These are phyloP conservation scores for Lacerta bilineata DNA, from an alignment of 2,797 vertebrate genomes.

Conservation along the genomic window DNA sequence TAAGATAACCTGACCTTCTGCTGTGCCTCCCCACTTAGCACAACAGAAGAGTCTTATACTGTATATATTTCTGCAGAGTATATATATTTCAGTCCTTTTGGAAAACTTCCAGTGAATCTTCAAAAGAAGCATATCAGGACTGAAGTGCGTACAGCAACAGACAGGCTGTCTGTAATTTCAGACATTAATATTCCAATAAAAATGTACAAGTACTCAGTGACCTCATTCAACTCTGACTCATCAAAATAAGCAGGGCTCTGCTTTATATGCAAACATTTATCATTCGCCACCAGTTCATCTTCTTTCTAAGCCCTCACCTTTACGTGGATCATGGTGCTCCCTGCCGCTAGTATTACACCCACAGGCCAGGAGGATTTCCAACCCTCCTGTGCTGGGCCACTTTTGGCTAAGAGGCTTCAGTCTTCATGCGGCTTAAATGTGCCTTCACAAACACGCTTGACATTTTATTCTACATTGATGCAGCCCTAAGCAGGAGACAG, in stretches of 20 bases:
- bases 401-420: neutral
- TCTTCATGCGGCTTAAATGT: neutral
- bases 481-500: neutral
- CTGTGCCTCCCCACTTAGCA: neutral
- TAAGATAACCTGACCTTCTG: neutral
- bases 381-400: neutral
- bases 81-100: neutral
- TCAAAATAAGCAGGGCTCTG: conserved; percentile 26
- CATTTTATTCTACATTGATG: neutral
- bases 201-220: neutral
- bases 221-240: neutral
- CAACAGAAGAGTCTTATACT: neutral
- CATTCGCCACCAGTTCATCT: neutral
- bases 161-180: neutral
- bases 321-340: neutral
- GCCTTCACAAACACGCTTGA: neutral
- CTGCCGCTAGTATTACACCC: neutral
- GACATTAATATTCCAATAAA: conserved; percentile 17
- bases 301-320: neutral
- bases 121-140: neutral
- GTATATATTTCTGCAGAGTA: neutral
- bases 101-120: neutral
- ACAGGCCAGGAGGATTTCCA: neutral
- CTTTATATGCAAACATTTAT: conserved; percentile 32
- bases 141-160: neutral